Conservation (phyloP, 2,888 invertebrate species). For the Bugula neritina region DNA sequence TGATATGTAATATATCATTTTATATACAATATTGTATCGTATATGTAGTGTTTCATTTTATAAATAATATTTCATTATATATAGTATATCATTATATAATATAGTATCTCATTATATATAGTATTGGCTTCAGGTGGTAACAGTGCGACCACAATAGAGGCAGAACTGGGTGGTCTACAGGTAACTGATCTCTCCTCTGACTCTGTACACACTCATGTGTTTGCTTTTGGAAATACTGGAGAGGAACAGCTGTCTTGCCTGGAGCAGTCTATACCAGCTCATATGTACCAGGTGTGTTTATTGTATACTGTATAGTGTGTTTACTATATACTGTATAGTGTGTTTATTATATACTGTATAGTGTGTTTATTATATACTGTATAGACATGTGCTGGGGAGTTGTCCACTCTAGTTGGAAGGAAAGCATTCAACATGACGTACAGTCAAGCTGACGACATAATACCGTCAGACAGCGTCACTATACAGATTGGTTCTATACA, state of each 20-base stretch:
- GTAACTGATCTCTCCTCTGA: conserved; percentile 7
- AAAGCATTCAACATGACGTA: conserved; percentile 16
- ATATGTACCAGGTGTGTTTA: conserved; percentile 21
- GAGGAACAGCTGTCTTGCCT: not conserved
- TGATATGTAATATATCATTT: too few relatives aligned
- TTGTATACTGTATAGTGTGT: not conserved
- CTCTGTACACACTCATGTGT: conserved; percentile 15
- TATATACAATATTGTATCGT: too few relatives aligned
- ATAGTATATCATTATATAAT: too few relatives aligned
- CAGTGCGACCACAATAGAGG: conserved; percentile 13
- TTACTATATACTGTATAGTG: not conserved
- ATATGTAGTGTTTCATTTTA: too few relatives aligned
- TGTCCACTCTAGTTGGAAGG: not conserved
- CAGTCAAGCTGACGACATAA: not conserved
- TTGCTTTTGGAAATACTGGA: conserved; percentile 1
- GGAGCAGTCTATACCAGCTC: conserved; percentile 16
- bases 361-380: not conserved
- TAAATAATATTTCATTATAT: too few relatives aligned
- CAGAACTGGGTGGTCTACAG: conserved; percentile 27
- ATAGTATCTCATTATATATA: too few relatives aligned
- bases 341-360: not conserved
- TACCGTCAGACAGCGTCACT: not conserved
- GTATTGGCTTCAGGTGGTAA: not conserved
- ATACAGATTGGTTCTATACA: conserved; percentile 15
- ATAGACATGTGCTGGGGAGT: conserved; percentile 9